phyloP scores from a whole-genome alignment of 2,888 invertebrate species.

The Amorpha juglandis region DNA sequence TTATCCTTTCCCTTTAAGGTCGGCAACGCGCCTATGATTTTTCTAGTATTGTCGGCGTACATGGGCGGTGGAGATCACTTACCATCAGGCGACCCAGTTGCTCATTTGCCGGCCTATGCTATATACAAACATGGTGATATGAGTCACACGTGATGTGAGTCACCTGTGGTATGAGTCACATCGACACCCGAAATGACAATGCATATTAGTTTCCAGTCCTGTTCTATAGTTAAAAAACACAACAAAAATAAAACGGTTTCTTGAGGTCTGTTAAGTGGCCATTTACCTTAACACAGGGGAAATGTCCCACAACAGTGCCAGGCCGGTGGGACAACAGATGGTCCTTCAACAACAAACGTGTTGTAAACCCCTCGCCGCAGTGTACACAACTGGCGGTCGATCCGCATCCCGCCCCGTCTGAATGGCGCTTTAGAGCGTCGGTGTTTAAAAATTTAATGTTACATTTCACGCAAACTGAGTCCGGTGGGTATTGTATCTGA shows the following conservation, averaged over 20 bases:
- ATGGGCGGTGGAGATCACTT: too few species aligned
- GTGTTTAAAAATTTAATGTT: conserved; percentile 30
- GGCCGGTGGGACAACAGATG: conserved; percentile 39
- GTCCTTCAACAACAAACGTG: conserved; percentile 30
- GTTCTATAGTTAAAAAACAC: too few species aligned
- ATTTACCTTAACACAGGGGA: conserved; percentile 28
- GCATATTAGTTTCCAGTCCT: too few species aligned
- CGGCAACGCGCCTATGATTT: too few species aligned
- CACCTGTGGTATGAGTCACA: too few species aligned
- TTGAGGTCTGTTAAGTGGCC: too few species aligned
- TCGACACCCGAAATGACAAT: too few species aligned
- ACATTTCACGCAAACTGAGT: conserved; percentile 33
- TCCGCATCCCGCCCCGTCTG: background rate
- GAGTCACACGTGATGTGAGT: too few species aligned
- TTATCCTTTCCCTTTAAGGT: too few species aligned
- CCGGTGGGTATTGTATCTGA: conserved; percentile 18
- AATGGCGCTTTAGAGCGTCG: conserved; percentile 28
- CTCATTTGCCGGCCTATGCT: background rate
- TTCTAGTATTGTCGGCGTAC: too few species aligned
- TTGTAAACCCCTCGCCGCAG: conserved; percentile 41
- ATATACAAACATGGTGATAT: background rate
- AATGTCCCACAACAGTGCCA: conserved; percentile 28
- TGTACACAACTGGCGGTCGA: conserved; percentile 34
- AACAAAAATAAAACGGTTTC: too few species aligned
- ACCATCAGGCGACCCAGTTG: too few species aligned